Base-by-base conservation (phyloP, 2,888 invertebrate species). In the Stenotaenia linearis region DNA sequence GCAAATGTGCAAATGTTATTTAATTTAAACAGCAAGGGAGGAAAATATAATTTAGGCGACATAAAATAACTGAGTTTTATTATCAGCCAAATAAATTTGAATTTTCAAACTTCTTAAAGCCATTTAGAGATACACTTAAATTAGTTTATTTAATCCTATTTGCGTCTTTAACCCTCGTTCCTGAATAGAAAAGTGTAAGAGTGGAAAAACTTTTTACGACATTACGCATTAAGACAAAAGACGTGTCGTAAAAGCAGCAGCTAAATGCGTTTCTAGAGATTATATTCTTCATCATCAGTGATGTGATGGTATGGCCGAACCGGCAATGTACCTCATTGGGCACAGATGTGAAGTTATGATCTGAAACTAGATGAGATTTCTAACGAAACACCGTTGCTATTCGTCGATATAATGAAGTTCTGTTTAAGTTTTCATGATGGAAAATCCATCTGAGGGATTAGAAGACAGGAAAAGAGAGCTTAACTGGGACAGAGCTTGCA, bases 401-500 rank as follows among this genome's bases (percentile, higher is more conserved):
- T 69, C 69, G 69, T 69, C 69, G 69, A 69, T 69, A 69, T 69
- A 69, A 69, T 69, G 69, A 28, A 28, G 69, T 69, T 69, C 69
- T 69, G 25, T 69, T 69, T 69, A 69, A 69, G 69, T 69, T 69
- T 69, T 69, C 69, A 25, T 69, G 69, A 69, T 69, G 69, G 69
- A 69, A 28, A 69, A 69, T 69, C 69, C 28, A 69, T 69, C 28
- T 15, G 23, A 69, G 28, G 69, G 69, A 69, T 69, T 69, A 69
- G 69, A 69, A 28, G 69, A 69, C 69, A 28, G 69, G 69, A 69
- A 69, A 28, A 69, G 69, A 69, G 69, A 28, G 69, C 69, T 69
- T 69, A 69, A 28, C 69, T 69, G 12, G 25, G 69, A 69, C 69
- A 28, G 69, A 69, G 69, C 25, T 69, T 28, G 9, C 69, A 6